Conservation (phyloP, 2,797 vertebrate species). For the Protosalanx chinensis region DNA sequence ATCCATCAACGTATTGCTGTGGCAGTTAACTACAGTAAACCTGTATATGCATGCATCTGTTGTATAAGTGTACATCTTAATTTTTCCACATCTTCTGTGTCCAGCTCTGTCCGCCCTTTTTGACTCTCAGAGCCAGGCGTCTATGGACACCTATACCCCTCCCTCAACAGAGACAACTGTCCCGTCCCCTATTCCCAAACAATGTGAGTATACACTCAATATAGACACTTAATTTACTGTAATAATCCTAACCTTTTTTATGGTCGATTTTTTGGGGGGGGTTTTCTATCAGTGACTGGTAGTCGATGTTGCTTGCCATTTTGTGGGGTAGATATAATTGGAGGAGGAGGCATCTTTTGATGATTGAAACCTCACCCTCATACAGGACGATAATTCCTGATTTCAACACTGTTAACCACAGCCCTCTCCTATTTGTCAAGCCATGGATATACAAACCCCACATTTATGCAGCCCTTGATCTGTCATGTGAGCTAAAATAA, state of each 20-base stretch:
- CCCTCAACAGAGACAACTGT: slow-evolving; percentile 71
- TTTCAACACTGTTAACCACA: neutral
- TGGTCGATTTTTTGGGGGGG: too few relatives aligned
- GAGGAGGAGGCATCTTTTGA: neutral
- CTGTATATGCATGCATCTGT: neutral
- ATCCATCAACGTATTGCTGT: neutral
- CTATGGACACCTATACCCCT: slow-evolving; percentile 75
- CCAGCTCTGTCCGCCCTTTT: slow-evolving; percentile 79
- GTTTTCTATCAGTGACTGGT: too few relatives aligned
- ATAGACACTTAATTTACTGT: too few relatives aligned
- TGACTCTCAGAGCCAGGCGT: slow-evolving; percentile 82
- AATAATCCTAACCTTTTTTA: too few relatives aligned
- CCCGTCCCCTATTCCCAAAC: slow-evolving; percentile 70
- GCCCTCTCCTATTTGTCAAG: neutral
- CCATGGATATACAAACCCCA: slow-evolving; percentile 6
- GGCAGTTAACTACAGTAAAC: too few relatives aligned
- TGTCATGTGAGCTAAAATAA: slow-evolving; percentile 19
- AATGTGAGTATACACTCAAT: slow-evolving; percentile 79
- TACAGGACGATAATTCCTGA: neutral
- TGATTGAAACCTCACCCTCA: neutral
- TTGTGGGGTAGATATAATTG: neutral
- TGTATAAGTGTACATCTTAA: neutral
- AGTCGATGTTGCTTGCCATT: too few relatives aligned
- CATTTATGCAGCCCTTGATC: slow-evolving; percentile 13
- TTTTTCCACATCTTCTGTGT: slow-evolving; percentile 7